Base-by-base conservation (phyloP, 2,113 vertebrate genomes). In the Rhinolophus sinicus region DNA sequence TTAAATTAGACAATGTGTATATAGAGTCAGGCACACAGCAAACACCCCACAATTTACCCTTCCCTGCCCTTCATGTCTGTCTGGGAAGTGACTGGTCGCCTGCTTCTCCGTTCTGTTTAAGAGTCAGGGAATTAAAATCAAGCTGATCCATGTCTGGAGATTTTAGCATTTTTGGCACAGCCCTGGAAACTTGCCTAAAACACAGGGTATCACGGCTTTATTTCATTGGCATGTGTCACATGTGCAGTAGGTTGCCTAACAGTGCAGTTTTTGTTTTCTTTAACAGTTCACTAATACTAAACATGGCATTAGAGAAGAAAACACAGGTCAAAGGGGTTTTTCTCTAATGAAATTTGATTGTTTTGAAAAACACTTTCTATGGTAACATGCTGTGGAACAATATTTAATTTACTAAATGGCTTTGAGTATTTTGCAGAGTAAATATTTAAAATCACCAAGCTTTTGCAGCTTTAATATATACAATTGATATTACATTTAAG, bases 1-100 rank as follows among this genome's bases (percentile, higher is more conserved):
- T 76, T 67, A 82, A 84, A 95, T 97, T 85, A 96, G 92, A 97
- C 93, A 97, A 87, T 90, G 92, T 62, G 64, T 82, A 26, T 67
- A 40, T 5, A 54, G 85, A 95, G 77, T 47, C 16, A 38, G 75
- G 89, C 58, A 76, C 69, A 72, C 8, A 88, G 72, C 69, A n/a
- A 75, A 54, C 82, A 90, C 75, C 69, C 28, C 8, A n/a, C 58
- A 14, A 88, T 58, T 83, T 52, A 24, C 40, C 9, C 44, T 92
- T 2, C 21, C 28, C 38, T 90, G 87, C 67, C 70, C 56, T 91
- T 30, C 13, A 13, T 0, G 24, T 62, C 78, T 83, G 89, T 54
- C 77, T n/a, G 80, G 80, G 83, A 85, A 56, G 44, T 54, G 77
- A 44, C 67, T 11, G 19, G 54, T 30, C 22, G 28, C 69, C 65